Conservation (phyloP, 2,888 invertebrate species). For the Adelphocoris suturalis region DNA sequence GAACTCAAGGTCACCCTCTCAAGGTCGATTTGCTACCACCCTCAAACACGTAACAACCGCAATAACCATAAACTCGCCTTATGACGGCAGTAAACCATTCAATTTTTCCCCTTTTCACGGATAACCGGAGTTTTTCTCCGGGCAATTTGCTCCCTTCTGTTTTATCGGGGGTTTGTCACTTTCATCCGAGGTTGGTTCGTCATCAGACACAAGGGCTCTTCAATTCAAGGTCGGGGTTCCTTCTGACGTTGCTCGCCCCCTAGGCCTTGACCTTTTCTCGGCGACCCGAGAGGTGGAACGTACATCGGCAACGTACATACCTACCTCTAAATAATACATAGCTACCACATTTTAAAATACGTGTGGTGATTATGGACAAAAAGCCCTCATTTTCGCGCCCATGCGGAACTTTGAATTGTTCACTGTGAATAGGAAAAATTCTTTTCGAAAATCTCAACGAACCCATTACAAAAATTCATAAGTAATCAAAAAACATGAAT, state of each 20-base stretch:
- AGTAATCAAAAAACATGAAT: too few species aligned
- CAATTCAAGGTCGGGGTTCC: background rate
- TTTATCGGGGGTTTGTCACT: background rate
- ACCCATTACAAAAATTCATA: too few species aligned
- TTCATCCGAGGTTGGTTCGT: background rate
- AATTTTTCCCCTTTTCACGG: background rate
- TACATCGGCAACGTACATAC: too few species aligned
- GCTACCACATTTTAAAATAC: too few species aligned
- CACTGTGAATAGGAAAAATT: too few species aligned
- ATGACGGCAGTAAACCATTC: conserved; percentile 24
- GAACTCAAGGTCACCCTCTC: conserved; percentile 57
- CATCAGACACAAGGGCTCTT: conserved; percentile 14
- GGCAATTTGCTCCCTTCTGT: conserved; percentile 1
- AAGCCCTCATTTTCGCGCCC: too few species aligned
- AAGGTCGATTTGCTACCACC: conserved; percentile 39
- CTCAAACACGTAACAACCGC: background rate
- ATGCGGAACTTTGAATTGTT: too few species aligned
- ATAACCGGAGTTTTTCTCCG: background rate
- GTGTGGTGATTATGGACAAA: too few species aligned
- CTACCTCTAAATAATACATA: too few species aligned
- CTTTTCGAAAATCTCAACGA: too few species aligned
- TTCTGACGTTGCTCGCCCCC: background rate
- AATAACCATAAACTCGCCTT: conserved; percentile 7
- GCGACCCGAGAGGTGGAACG: background rate
- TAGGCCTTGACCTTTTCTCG: conserved; percentile 3